Conservation (phyloP, 2,113 vertebrate genomes). For the Felis catus region F.catus_Fca126_mat1.0 CM031412.1:19404501-19405000, state of each 20-base stretch:
- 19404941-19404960: background rate
- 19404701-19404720: background rate
- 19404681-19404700: background rate
- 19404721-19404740: background rate
- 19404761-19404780: no score
- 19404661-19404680: background rate
- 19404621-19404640: background rate
- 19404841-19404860: background rate
- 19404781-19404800: background rate
- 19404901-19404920: background rate
- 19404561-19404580: background rate
- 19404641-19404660: background rate
- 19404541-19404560: background rate
- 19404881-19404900: background rate
- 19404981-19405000: background rate
- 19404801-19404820: rapidly evolving
- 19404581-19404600: no score
- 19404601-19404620: background rate
- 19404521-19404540: background rate
- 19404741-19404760: background rate
- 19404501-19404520: background rate
- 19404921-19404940: background rate
- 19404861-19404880: background rate
- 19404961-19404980: background rate
- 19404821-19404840: background rate